Evolutionary conservation across 2,888 invertebrate species (phyloP), one percentile per base, ranked within the genome.

Genomic region (Platycnemis pennipes): DNA sequence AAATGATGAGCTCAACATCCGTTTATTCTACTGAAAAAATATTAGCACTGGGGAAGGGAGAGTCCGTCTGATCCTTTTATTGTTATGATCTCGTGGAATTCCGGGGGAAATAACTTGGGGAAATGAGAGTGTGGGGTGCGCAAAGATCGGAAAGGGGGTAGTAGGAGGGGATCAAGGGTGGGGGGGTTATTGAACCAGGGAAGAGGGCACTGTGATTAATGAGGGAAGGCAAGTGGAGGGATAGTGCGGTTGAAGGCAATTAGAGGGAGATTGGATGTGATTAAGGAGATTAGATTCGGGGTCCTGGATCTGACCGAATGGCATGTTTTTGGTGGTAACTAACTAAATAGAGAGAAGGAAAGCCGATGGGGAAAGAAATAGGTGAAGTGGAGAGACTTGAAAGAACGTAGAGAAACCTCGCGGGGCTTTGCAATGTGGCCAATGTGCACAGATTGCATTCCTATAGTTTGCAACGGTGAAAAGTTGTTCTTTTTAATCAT

Each of bases 11-110:
- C 77, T 77, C 37, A 77, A 37, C 13, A 37, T 37, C 77, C 77
- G 77, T 77, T 77, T 31, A 37, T 37, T 31, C 77, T 13, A 13
- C 31, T 37, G 77, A 77, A 77, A 77, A 77, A 77, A 77, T 77
- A 77, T 77, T 37, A 77, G 26, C 31, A 13, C 77, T 2, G 37
- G 16, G 69, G 69, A 77, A 37, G 77, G 77, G 37, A 13, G 7
- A n/a, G n/a, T 26, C 26, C 63, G 31, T 1, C 37, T 77, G 77
- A 77, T 77, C 77, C 77, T 77, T 77, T 77, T 77, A 77, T 77
- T 77, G 77, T 37, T 77, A 77, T 77, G 77, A 77, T 77, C 31
- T 37, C 77, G 49, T 16, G 77, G 77, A 77, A 77, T 77, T 77
- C 77, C 77, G 37, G 37, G 22, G 77, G 77, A 37, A 77, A 77